phyloP scores from a whole-genome alignment of 2,113 vertebrate genomes.

The Colistium nudipinnis region DNA sequence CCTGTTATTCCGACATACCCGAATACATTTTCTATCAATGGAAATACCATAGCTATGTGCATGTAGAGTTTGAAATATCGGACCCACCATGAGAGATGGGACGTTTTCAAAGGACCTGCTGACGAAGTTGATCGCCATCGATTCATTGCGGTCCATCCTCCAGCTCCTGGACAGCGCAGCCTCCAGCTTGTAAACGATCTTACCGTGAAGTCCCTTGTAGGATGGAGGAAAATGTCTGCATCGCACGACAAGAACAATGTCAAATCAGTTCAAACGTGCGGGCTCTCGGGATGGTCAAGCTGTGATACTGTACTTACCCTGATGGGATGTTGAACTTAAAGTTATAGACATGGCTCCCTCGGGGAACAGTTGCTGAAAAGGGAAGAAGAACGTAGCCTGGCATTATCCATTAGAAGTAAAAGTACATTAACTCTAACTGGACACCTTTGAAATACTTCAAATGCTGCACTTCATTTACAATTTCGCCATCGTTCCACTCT shows the following conservation, averaged over 20 bases:
- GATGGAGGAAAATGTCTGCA: slow-evolving; percentile 75
- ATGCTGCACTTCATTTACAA: no score
- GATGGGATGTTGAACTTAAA: slow-evolving; percentile 74
- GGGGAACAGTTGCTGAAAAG: slow-evolving; percentile 62
- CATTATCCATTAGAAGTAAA: no score
- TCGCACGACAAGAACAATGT: slow-evolving; percentile 5
- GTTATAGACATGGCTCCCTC: slow-evolving; percentile 72
- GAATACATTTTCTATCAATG: background rate
- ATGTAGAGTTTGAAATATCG: background rate
- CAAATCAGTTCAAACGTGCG: background rate
- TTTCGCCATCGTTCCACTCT: no score
- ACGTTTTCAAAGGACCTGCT: slow-evolving; percentile 47
- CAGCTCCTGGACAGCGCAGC: slow-evolving; percentile 74
- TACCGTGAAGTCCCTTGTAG: slow-evolving; percentile 68
- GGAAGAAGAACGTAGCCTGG: background rate
- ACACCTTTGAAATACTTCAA: no score
- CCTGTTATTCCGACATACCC: no score
- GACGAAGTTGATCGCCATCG: slow-evolving; percentile 59
- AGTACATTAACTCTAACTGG: no score
- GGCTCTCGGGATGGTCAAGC: no score
- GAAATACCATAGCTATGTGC: background rate
- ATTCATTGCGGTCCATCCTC: slow-evolving; percentile 54
- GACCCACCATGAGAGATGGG: slow-evolving; percentile 67
- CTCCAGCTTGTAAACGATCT: slow-evolving; percentile 73
- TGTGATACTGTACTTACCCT: slow-evolving; percentile 63